phyloP scores from a whole-genome alignment of 1,140 invertebrate genomes.

The Drosophila mojavensis region DNA sequence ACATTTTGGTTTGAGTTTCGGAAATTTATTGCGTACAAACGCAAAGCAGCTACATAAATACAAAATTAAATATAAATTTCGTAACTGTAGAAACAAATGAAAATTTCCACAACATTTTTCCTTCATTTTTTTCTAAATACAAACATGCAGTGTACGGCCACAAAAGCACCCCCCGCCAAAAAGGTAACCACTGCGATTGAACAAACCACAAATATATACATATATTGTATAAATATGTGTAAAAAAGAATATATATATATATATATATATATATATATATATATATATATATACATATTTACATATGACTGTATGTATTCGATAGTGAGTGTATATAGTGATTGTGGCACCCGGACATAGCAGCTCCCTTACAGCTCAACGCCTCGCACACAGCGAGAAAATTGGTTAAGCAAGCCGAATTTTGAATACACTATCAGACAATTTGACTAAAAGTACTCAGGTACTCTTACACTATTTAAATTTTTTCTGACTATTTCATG shows the following conservation, averaged over 20 bases:
- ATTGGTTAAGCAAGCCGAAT: not conserved
- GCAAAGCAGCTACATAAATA: slow-evolving; percentile 25
- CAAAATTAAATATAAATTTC: slow-evolving; percentile 49
- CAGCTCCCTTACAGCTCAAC: slow-evolving; percentile 34
- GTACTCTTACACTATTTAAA: not conserved
- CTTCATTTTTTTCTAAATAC: slow-evolving; percentile 5
- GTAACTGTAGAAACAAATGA: slow-evolving; percentile 51
- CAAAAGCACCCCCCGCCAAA: slow-evolving; percentile 28
- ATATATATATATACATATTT: not conserved
- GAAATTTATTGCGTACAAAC: slow-evolving; percentile 14
- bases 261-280: not conserved
- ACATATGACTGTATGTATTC: not conserved
- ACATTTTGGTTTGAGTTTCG: slow-evolving; percentile 26
- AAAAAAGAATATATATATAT: not conserved
- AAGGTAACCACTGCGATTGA: slow-evolving; percentile 30
- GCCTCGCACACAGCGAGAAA: slow-evolving; percentile 10
- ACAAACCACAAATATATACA: slow-evolving; percentile 29
- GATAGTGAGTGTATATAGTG: not conserved
- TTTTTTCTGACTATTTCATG: too few relatives aligned
- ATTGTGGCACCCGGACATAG: slow-evolving; percentile 16
- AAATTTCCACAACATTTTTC: slow-evolving; percentile 36
- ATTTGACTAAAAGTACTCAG: not conserved
- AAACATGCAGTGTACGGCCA: slow-evolving; percentile 5
- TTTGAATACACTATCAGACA: slow-evolving; percentile 8
- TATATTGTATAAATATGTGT: not conserved